Evolutionary conservation across 2,797 vertebrate species (phyloP), one percentile per base, ranked within the genome.

Genomic region (Muraenolepis orangiensis): DNA sequence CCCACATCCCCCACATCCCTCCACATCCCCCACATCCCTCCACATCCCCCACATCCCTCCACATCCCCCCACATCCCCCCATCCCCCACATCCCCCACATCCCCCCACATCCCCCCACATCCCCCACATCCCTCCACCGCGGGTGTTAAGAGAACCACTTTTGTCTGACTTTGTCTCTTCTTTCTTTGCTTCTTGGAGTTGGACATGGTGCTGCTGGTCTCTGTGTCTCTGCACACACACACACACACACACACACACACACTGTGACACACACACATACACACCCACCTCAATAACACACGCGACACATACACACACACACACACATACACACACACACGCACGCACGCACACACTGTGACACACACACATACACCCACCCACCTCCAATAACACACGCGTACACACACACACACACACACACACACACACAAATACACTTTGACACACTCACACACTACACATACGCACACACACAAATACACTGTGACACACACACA

Each of bases 401-500:
- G n/a, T n/a, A n/a, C 20, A 46, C 23, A 71, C 4, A 30, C 38
- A 46, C 42, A 32, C 29, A 72, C 26, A 73, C 72, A n/a, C 38
- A 70, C 28, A 74, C 73, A 69, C 69, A 76, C 74, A 66, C 69
- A 81, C 69, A 34, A 32, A 64, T 66, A 67, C 71, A 40, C 31
- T 73, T 71, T 66, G 31, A 75, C 8, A 32, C 0, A 34, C 36
- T 30, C 51, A 23, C 71, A 72, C 40, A 71, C 26, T 42, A 72
- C 40, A 71, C 26, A 32, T 28, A 57, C 51, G 26, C 51, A 72
- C 29, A 69, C 38, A n/a, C 29, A 70, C 28, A 72, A 70, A 69
- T 64, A 77, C 74, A 61, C 66, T 80, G 69, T 30, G 36, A 66
- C 64, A 69, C 70, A 46, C 34, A 75, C 72, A 68, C 32, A 76